phyloP scores from a whole-genome alignment of 2,888 invertebrate genomes.

The Scaeva pyrastri region DNA sequence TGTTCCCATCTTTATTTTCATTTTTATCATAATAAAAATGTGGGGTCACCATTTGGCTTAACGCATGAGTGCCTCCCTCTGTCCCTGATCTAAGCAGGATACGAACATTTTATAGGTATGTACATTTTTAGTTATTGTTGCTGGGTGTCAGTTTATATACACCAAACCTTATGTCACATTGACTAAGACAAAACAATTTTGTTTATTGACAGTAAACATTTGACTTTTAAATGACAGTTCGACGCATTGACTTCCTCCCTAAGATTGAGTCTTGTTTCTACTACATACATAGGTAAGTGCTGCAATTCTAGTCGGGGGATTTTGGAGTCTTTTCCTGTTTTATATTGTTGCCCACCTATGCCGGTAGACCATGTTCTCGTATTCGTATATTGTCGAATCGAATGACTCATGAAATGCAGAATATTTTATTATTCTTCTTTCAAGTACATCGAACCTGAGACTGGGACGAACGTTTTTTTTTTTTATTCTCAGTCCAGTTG shows the following conservation, averaged over 20 bases:
- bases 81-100: conserved; percentile 54
- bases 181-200: conserved; percentile 37
- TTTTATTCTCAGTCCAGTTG: conserved; percentile 58
- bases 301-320: conserved; percentile 1
- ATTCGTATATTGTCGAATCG: not conserved
- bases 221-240: conserved; percentile 19
- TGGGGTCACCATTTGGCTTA: conserved; percentile 57
- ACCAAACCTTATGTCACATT: conserved; percentile 14
- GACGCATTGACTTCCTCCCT: conserved; percentile 18
- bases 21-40: conserved; percentile 15
- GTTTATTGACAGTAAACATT: conserved; percentile 69
- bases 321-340: conserved; percentile 49
- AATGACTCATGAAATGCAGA: conserved; percentile 60
- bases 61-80: conserved; percentile 67
- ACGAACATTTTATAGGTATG: not conserved
- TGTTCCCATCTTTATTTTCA: conserved; percentile 32
- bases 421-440: conserved; percentile 34
- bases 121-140: not conserved
- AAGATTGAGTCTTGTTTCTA: conserved; percentile 46
- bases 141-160: conserved; percentile 1
- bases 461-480: conserved; percentile 22
- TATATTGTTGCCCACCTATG: conserved; percentile 39
- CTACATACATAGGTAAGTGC: no score
- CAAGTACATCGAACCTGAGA: conserved; percentile 66
- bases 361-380: not conserved